Percentiles rank a stretch among this genome's conserved stretches.
These are phyloP conservation scores for Palythoa heliodiscus DNA, from an alignment of 92 coral and sea anemone species.

Conservation along the genomic window DNA sequence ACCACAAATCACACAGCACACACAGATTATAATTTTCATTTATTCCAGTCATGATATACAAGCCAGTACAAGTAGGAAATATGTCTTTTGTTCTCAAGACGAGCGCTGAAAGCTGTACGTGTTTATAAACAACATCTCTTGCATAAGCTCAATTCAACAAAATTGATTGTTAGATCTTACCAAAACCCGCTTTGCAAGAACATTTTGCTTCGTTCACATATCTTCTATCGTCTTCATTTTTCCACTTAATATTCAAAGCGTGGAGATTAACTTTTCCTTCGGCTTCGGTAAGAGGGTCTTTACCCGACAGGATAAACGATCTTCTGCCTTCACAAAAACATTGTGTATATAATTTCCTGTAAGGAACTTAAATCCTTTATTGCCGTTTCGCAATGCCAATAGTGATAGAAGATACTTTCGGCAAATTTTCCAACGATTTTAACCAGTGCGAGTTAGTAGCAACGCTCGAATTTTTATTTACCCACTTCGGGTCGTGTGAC, in stretches of 20 bases:
- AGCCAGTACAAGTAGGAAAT: neutral
- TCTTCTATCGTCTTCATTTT: conserved; percentile 21
- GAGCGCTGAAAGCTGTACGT: neutral
- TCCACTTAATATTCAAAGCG: conserved; percentile 15
- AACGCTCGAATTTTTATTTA: neutral
- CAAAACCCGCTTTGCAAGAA: conserved; percentile 60
- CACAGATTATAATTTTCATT: conserved; percentile 1
- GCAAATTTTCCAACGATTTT: neutral
- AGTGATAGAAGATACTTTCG: neutral
- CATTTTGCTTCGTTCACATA: conserved; percentile 42
- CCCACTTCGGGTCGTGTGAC: neutral
- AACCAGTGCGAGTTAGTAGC: neutral
- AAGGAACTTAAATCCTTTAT: conserved; percentile 50
- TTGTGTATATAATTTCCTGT: conserved; percentile 50
- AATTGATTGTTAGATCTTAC: conserved; percentile 34
- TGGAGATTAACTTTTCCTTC: conserved; percentile 28
- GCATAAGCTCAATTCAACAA: neutral
- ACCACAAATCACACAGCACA: neutral
- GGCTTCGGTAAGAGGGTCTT: conserved; percentile 18
- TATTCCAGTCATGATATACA: neutral
- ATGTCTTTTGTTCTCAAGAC: neutral
- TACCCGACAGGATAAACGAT: neutral
- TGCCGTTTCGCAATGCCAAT: conserved; percentile 49
- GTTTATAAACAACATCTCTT: neutral
- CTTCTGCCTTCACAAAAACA: conserved; percentile 18